Evolutionary conservation across 2,797 vertebrate genomes (phyloP).

Genomic region (Myotis vivesi): DNA sequence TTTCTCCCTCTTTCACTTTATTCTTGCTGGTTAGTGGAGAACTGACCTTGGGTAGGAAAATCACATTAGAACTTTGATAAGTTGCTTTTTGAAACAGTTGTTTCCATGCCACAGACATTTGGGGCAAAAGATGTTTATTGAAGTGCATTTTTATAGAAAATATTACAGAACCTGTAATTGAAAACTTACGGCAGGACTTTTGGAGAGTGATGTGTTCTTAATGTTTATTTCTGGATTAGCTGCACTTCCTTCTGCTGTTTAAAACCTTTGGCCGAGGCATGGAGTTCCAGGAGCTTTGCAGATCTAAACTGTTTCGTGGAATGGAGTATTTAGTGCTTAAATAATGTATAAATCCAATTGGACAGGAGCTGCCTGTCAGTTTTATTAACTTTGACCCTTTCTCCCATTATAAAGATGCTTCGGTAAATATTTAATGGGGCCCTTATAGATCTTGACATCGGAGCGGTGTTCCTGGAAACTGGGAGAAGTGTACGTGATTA

Average conservation of each 20-base stretch:
- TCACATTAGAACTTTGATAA: conserved; percentile 33
- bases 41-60: conserved; percentile 19
- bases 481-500: conserved; percentile 74
- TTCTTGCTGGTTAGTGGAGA: conserved; percentile 20
- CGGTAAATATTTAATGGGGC: conserved; percentile 87
- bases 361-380: conserved; percentile 84
- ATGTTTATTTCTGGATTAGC: conserved; percentile 54
- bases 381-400: conserved; percentile 90
- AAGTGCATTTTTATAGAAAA: conserved; percentile 50
- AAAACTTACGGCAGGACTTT: conserved; percentile 48
- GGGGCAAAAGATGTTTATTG: conserved; percentile 62
- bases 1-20: background rate
- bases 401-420: conserved; percentile 84
- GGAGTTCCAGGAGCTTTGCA: conserved; percentile 67
- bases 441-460: conserved; percentile 84
- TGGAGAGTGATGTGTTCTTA: conserved; percentile 47
- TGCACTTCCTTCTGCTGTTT: conserved; percentile 61
- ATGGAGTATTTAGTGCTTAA: conserved; percentile 77
- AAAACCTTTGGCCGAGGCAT: conserved; percentile 59
- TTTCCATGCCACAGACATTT: conserved; percentile 48
- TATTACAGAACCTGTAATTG: background rate
- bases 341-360: conserved; percentile 85
- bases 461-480: conserved; percentile 79
- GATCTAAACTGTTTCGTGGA: conserved; percentile 70
- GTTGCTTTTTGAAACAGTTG: conserved; percentile 51